phyloP scores from a whole-genome alignment of 2,797 vertebrate genomes.

The Liasis olivaceus region DNA sequence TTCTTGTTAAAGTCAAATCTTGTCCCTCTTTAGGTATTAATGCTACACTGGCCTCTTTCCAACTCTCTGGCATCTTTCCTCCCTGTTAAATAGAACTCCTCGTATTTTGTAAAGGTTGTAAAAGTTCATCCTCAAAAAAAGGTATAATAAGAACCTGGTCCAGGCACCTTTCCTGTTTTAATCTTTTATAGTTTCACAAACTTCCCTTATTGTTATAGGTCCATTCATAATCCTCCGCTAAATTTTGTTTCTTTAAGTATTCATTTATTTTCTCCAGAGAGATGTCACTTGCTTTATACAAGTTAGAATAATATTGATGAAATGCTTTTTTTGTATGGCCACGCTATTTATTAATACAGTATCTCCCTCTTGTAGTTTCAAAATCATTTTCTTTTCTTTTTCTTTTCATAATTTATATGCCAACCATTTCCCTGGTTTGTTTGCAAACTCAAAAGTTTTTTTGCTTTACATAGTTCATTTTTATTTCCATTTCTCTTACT shows the following conservation, averaged over 20 bases:
- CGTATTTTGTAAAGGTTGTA: not conserved
- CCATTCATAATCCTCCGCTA: not conserved
- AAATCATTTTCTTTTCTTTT: too few relatives aligned
- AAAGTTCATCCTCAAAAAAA: not conserved
- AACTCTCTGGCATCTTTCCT: not conserved
- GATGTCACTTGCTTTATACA: not conserved
- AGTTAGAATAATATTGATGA: too few relatives aligned
- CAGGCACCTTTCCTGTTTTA: not conserved
- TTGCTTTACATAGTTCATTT: too few relatives aligned
- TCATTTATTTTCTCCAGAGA: not conserved
- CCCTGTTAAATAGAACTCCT: not conserved
- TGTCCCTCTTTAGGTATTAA: not conserved
- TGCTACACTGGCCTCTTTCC: not conserved
- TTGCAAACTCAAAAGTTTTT: too few relatives aligned
- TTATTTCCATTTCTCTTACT: too few relatives aligned
- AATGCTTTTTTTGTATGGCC: too few relatives aligned
- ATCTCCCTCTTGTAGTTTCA: too few relatives aligned
- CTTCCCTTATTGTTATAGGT: not conserved
- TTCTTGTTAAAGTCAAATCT: not conserved
- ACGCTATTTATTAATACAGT: too few relatives aligned
- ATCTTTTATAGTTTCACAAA: not conserved
- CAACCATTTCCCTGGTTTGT: too few relatives aligned
- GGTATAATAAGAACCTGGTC: not conserved
- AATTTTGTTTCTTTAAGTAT: not conserved
- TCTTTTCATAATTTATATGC: too few relatives aligned